Percentiles rank a stretch among this genome's conserved stretches.
These are phyloP conservation scores for Cosmorhoe ocellata DNA, from an alignment of 2,888 invertebrate genomes.

Conservation along the genomic window DNA sequence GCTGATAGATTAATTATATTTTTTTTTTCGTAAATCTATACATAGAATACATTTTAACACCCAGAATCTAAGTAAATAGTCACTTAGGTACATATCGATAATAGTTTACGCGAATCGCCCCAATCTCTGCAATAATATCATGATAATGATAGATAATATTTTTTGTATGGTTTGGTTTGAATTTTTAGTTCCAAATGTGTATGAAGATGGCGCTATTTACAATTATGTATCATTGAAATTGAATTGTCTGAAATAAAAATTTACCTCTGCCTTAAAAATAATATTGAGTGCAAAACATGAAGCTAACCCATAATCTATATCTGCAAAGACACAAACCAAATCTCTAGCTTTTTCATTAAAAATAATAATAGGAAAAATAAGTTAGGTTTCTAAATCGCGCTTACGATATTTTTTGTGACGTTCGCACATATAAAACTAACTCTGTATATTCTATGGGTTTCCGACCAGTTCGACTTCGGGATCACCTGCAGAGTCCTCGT, in stretches of 20 bases:
- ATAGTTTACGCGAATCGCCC: too few species aligned
- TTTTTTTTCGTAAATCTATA: too few species aligned
- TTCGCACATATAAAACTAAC: neutral
- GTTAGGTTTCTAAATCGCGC: constrained; percentile 48
- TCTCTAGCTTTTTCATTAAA: neutral
- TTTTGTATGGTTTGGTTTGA: too few species aligned
- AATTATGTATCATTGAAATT: neutral
- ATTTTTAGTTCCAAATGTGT: neutral
- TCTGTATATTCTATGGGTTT: constrained; percentile 40
- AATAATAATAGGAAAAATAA: neutral
- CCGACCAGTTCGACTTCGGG: constrained; percentile 76
- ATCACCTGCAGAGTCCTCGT: constrained; percentile 66
- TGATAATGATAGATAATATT: too few species aligned
- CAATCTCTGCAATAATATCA: too few species aligned
- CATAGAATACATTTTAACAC: too few species aligned
- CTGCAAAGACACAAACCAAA: rapidly evolving
- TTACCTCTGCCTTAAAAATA: neutral
- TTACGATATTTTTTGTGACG: constrained; percentile 43
- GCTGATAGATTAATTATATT: too few species aligned
- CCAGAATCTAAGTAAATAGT: too few species aligned
- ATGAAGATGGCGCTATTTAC: constrained; percentile 16
- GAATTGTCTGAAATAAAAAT: neutral
- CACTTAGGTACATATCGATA: too few species aligned
- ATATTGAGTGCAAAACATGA: constrained; percentile 12
- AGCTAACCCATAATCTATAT: neutral